Evolutionary conservation across 2,113 vertebrate genomes (phyloP).

Genomic region (Podarcis muralis): DNA sequence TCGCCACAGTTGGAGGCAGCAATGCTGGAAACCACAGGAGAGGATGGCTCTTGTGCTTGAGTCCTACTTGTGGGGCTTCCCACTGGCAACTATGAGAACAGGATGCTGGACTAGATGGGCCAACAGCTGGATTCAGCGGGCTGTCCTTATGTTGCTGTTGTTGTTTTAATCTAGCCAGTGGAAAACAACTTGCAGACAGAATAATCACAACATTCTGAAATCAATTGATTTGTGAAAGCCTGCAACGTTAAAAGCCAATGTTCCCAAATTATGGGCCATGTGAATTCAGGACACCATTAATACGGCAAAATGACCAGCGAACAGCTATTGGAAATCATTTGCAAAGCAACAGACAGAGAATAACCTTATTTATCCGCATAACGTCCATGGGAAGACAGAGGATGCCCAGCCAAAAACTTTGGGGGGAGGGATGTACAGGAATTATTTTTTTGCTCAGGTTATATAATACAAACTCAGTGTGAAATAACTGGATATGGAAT

Average conservation of each 20-base stretch:
- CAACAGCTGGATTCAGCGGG: no score
- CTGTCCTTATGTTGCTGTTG: no score
- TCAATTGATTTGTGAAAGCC: constrained; percentile 8
- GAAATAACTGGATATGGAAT: not conserved
- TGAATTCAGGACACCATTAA: accelerated
- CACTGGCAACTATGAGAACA: no score
- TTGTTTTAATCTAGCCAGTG: constrained; percentile 17
- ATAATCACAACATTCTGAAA: constrained; percentile 35
- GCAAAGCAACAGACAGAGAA: not conserved
- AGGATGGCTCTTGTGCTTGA: no score
- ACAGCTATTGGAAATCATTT: not conserved
- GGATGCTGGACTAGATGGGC: no score
- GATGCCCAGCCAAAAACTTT: not conserved
- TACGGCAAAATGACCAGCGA: not conserved
- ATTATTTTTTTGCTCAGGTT: not conserved
- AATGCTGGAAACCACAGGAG: no score
- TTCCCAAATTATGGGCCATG: accelerated
- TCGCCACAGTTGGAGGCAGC: no score
- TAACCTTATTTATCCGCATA: not conserved
- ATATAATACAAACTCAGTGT: not conserved
- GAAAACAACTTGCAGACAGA: constrained; percentile 49
- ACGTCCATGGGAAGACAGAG: not conserved
- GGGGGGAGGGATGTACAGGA: not conserved
- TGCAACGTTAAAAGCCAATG: not conserved
- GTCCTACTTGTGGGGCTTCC: no score